A percentile compares a stretch with the other conserved stretches of the same genome.
phyloP scores from a whole-genome alignment of 2,113 vertebrate genomes.

The Python bivittatus region DNA sequence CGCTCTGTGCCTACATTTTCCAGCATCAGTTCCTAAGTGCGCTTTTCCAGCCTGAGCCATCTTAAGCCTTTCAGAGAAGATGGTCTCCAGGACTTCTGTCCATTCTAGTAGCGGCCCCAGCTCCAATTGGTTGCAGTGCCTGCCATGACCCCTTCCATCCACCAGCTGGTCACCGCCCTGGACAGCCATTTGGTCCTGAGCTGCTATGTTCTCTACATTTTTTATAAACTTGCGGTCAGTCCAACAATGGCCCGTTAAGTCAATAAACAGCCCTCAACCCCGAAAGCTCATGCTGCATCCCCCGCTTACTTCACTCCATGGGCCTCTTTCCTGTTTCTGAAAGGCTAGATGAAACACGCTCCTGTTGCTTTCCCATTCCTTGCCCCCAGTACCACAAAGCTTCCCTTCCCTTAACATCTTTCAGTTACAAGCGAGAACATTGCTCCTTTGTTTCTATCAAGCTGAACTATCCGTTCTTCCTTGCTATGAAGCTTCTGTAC shows the following conservation, averaged over 20 bases:
- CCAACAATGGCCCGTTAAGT: background rate
- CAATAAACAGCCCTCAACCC: background rate
- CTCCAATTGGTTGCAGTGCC: background rate
- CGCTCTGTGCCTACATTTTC: background rate
- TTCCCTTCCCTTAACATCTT: background rate
- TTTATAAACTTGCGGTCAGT: background rate
- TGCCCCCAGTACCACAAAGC: background rate
- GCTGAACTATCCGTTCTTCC: background rate
- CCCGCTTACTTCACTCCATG: background rate
- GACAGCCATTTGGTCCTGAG: background rate
- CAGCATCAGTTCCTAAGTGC: background rate
- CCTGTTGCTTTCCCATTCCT: background rate
- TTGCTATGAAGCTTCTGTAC: background rate
- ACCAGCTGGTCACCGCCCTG: background rate
- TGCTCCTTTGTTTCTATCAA: background rate
- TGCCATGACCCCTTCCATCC: background rate
- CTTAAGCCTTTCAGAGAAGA: background rate
- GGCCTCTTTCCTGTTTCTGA: background rate
- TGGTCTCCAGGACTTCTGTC: background rate
- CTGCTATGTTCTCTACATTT: background rate
- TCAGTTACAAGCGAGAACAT: background rate
- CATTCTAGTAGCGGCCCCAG: background rate
- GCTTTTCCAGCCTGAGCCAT: background rate
- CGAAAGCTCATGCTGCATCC: background rate
- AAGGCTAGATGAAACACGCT: background rate